Conservation (phyloP, 2,113 vertebrate species). For the Aegithalos caudatus region DNA sequence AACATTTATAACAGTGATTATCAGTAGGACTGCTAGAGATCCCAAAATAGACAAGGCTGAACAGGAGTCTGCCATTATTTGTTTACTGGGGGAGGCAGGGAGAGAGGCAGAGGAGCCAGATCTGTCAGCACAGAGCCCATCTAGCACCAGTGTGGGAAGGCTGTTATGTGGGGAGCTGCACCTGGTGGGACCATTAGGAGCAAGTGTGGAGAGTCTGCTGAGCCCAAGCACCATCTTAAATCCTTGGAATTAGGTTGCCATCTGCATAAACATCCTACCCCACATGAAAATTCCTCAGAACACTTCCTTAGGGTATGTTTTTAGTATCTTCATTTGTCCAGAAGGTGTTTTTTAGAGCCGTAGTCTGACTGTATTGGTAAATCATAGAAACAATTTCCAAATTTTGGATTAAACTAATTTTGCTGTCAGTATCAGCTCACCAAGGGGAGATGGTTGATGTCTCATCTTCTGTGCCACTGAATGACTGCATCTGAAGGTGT, state of each 20-base stretch:
- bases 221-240: neutral
- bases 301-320: neutral
- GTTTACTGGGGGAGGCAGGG: neutral
- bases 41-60: slow-evolving; percentile 39
- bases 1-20: slow-evolving; percentile 49
- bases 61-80: slow-evolving; percentile 1
- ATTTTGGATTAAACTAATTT: neutral
- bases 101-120: neutral
- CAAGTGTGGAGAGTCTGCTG: neutral
- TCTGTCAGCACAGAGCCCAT: neutral
- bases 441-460: neutral
- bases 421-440: neutral
- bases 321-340: neutral
- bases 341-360: neutral
- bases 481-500: neutral
- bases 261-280: neutral
- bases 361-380: neutral
- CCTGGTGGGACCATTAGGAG: neutral
- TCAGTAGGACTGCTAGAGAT: slow-evolving; percentile 8
- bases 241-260: neutral
- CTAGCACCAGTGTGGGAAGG: neutral
- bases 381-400: neutral
- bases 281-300: neutral
- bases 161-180: neutral
- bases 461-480: neutral